phyloP scores from a whole-genome alignment of 2,797 vertebrate species.

The Cryptoprocta ferox region DNA sequence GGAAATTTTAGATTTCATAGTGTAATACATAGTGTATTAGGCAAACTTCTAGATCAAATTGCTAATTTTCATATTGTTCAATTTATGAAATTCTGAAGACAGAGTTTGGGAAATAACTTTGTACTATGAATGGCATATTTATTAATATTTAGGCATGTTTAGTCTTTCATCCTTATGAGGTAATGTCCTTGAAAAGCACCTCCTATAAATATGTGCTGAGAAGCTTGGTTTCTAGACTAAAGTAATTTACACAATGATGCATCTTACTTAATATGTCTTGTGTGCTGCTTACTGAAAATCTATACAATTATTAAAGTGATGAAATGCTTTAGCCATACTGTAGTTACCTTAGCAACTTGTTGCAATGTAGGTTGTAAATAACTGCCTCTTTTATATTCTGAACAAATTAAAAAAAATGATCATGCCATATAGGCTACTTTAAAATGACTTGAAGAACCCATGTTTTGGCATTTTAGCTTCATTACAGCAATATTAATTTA shows the following conservation, averaged over 20 bases:
- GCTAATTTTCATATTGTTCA: constrained; percentile 41
- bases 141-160: constrained; percentile 59
- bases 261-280: constrained; percentile 50
- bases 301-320: constrained; percentile 69
- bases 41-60: constrained; percentile 29
- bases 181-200: constrained; percentile 65
- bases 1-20: constrained; percentile 26
- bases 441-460: not conserved
- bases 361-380: constrained; percentile 68
- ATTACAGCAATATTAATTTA: constrained; percentile 23
- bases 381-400: constrained; percentile 53
- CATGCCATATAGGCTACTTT: not conserved
- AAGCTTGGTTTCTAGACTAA: constrained; percentile 55
- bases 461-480: constrained; percentile 48
- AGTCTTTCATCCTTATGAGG: constrained; percentile 26
- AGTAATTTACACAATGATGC: constrained; percentile 46
- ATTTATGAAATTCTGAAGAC: constrained; percentile 47
- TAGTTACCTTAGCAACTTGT: constrained; percentile 69
- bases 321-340: constrained; percentile 1
- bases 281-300: constrained; percentile 58
- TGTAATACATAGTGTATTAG: not conserved
- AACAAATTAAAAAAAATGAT: constrained; percentile 10
- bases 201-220: not conserved
- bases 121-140: constrained; percentile 39
- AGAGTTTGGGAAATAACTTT: constrained; percentile 11